A percentile compares a stretch with the other conserved stretches of the same genome.
These are phyloP conservation scores for Dyspetes luteomarginatus DNA, from an alignment of 2,888 invertebrate genomes.

Conservation along the genomic window DNA sequence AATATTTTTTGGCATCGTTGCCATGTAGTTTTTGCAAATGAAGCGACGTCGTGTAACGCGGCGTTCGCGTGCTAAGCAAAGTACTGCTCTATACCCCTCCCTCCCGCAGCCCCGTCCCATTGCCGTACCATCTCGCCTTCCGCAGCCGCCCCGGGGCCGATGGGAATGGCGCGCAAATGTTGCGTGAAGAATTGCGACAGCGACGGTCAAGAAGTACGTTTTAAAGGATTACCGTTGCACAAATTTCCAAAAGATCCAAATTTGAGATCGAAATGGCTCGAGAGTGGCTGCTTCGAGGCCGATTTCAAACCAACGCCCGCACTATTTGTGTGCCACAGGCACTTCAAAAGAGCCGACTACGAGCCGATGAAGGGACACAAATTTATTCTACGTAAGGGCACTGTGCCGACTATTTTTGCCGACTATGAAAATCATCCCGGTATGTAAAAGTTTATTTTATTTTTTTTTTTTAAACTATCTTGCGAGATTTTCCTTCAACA, in stretches of 20 bases:
- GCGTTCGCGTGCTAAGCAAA: slow-evolving; percentile 62
- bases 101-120: background rate
- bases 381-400: slow-evolving; percentile 89
- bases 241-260: slow-evolving; percentile 88
- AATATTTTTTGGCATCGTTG: slow-evolving; percentile 60
- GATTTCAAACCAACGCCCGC: slow-evolving; percentile 85
- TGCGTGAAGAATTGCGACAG: slow-evolving; percentile 87
- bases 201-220: slow-evolving; percentile 86
- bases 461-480: background rate
- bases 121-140: background rate
- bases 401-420: slow-evolving; percentile 89
- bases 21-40: slow-evolving; percentile 74
- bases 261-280: slow-evolving; percentile 87
- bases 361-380: slow-evolving; percentile 88
- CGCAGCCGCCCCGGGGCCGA: slow-evolving; percentile 66
- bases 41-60: slow-evolving; percentile 74
- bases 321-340: slow-evolving; percentile 89
- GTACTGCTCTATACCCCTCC: slow-evolving; percentile 18
- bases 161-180: slow-evolving; percentile 87
- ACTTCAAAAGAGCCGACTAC: slow-evolving; percentile 90
- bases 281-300: slow-evolving; percentile 86
- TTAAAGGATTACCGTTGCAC: slow-evolving; percentile 90
- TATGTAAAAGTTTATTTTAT: slow-evolving; percentile 46
- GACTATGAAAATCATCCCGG: slow-evolving; percentile 80
- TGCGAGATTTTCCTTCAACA: background rate